phyloP scores from a whole-genome alignment of 1,140 invertebrate species.

The Drosophila kohkoa region DNA sequence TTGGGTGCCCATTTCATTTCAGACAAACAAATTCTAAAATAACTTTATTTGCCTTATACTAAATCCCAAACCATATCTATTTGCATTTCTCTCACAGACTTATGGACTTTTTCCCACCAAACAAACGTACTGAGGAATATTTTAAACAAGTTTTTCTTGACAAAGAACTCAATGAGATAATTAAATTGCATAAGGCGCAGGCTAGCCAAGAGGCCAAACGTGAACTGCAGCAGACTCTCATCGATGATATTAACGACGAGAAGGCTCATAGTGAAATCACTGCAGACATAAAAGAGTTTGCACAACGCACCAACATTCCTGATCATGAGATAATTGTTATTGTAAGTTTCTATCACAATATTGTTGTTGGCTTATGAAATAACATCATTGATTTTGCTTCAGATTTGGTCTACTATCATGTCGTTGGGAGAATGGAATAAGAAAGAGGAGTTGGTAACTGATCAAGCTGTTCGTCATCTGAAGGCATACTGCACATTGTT shows the following conservation, averaged over 20 bases:
- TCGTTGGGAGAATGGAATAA: conserved; percentile 98
- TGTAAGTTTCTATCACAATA: conserved; percentile 85
- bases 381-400: background rate
- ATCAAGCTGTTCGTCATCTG: conserved; percentile 96
- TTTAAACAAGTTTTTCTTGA: conserved; percentile 94
- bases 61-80: background rate
- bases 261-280: conserved; percentile 93
- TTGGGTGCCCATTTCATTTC: conserved; percentile 81
- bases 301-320: conserved; percentile 91
- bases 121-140: conserved; percentile 95
- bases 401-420: conserved; percentile 98
- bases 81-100: conserved; percentile 87
- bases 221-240: conserved; percentile 90
- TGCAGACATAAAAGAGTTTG: conserved; percentile 93
- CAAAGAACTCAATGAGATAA: conserved; percentile 93
- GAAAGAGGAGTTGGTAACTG: conserved; percentile 97
- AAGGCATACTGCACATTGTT: conserved; percentile 94
- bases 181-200: conserved; percentile 95
- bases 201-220: conserved; percentile 94
- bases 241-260: conserved; percentile 93
- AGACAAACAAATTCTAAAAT: conserved; percentile 40
- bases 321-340: conserved; percentile 95
- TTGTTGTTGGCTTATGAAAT: background rate
- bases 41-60: background rate
- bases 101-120: conserved; percentile 96